Evolutionary conservation across 2,888 invertebrate genomes (phyloP).

Genomic region (Coleophora deauratella): DNA sequence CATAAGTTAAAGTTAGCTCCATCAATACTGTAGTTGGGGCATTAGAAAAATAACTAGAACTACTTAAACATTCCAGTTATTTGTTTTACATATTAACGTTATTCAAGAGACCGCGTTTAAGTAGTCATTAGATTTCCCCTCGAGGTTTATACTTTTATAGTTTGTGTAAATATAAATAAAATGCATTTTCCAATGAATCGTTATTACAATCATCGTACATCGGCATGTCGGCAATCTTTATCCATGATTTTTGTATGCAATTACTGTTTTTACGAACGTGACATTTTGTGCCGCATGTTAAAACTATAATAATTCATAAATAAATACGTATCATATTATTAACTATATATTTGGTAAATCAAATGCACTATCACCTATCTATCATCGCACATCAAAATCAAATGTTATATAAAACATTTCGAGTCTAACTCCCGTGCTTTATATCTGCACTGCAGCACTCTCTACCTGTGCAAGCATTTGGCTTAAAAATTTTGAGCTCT

Average conservation of each 20-base stretch:
- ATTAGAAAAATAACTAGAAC: not conserved
- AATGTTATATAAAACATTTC: not conserved
- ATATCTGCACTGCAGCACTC: no score
- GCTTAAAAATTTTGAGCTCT: no score
- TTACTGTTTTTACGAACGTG: not conserved
- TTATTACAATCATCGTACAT: slow-evolving; percentile 28
- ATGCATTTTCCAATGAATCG: slow-evolving; percentile 35
- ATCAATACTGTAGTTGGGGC: no score
- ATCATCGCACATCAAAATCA: not conserved
- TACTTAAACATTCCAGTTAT: slow-evolving; percentile 14
- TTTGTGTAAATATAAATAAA: slow-evolving; percentile 25
- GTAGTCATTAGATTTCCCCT: slow-evolving; percentile 4
- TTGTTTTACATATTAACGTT: slow-evolving; percentile 3
- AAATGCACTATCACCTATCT: not conserved
- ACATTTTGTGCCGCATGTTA: not conserved
- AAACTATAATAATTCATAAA: not conserved
- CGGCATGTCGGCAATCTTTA: slow-evolving; percentile 21
- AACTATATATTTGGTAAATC: slow-evolving; percentile 6
- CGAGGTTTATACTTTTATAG: slow-evolving; percentile 1
- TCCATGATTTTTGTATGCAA: not conserved
- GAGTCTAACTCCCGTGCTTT: not conserved
- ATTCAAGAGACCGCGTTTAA: slow-evolving; percentile 4
- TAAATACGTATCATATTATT: not conserved
- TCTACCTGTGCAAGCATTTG: no score
- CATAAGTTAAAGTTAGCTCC: no score